Percentiles rank a stretch among this genome's conserved stretches.
Conservation (phyloP, 2,797 vertebrate species). For the Lacerta bilineata region DNA sequence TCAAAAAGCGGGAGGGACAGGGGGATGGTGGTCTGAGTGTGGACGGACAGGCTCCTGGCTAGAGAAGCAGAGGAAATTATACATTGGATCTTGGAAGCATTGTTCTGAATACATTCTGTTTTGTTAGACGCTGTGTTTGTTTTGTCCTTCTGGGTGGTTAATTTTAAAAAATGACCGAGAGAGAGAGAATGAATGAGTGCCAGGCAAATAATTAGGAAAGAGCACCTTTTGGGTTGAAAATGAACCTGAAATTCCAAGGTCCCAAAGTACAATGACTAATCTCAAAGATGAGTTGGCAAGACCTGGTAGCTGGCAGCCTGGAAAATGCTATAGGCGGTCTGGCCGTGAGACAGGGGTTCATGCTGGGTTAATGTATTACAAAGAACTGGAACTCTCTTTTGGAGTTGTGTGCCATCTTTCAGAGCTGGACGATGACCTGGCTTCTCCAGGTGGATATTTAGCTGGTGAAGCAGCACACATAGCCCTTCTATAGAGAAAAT, state of each 20-base stretch:
- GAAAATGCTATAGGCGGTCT: slow-evolving; percentile 12
- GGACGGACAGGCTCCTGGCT: neutral
- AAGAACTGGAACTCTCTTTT: slow-evolving; percentile 4
- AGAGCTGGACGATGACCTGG: neutral
- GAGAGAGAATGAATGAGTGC: neutral
- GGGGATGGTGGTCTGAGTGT: neutral
- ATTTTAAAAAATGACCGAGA: neutral
- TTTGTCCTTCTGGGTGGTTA: neutral
- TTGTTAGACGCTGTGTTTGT: neutral
- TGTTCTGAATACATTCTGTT: neutral
- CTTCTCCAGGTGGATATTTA: slow-evolving; percentile 17
- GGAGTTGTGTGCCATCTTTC: neutral
- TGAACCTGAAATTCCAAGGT: slow-evolving; percentile 19
- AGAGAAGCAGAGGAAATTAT: neutral
- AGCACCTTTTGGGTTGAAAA: slow-evolving; percentile 4
- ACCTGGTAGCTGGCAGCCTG: slow-evolving; percentile 2
- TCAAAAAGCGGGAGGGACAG: neutral
- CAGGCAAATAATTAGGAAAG: neutral
- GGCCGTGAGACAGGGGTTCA: neutral
- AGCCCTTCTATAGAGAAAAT: neutral
- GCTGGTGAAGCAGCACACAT: neutral
- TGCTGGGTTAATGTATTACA: slow-evolving; percentile 29
- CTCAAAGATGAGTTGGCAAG: slow-evolving; percentile 29
- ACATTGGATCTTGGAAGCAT: no score
- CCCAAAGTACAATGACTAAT: slow-evolving; percentile 12